Percentiles rank a stretch among this genome's conserved stretches.
Evolutionary conservation across 2,797 vertebrate species (phyloP).

Genomic region (Parambassis ranga): DNA sequence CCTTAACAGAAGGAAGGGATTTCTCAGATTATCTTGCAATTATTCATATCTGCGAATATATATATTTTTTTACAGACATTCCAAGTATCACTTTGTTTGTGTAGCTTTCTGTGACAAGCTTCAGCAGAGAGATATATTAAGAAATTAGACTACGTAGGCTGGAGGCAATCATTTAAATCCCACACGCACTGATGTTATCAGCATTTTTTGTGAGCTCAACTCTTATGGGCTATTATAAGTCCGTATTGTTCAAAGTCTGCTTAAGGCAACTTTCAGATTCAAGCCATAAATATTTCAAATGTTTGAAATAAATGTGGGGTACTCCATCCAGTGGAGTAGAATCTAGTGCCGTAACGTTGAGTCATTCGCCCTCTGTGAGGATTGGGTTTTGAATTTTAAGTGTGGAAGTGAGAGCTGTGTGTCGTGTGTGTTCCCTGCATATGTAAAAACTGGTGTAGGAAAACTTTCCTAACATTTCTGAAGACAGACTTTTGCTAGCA

Average conservation of each 20-base stretch:
- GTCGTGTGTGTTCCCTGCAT: conserved; percentile 7
- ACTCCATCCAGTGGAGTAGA: conserved; percentile 41
- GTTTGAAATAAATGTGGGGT: conserved; percentile 41
- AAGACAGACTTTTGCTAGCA: no score
- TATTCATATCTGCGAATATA: conserved; percentile 17
- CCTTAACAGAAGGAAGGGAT: conserved; percentile 1
- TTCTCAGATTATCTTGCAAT: conserved; percentile 4
- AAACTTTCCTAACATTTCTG: no score
- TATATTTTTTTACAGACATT: background rate
- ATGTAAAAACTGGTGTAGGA: background rate
- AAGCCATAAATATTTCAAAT: conserved; percentile 44
- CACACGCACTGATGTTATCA: conserved; percentile 46
- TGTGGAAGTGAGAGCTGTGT: conserved; percentile 3
- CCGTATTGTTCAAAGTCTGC: conserved; percentile 33
- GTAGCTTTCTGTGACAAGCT: conserved; percentile 9
- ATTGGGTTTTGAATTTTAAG: conserved; percentile 21
- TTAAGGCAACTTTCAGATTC: conserved; percentile 35
- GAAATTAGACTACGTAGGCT: conserved; percentile 45
- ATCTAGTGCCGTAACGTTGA: conserved; percentile 37
- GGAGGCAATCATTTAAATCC: conserved; percentile 52
- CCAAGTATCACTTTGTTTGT: conserved; percentile 23
- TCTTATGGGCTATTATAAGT: conserved; percentile 40
- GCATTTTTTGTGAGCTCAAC: conserved; percentile 10
- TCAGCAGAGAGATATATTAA: conserved; percentile 28
- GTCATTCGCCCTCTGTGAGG: conserved; percentile 36